A percentile compares a stretch with the other conserved stretches of the same genome.
Conservation (phyloP, 1,140 invertebrate species). For the Harpegnathos saltator region DNA sequence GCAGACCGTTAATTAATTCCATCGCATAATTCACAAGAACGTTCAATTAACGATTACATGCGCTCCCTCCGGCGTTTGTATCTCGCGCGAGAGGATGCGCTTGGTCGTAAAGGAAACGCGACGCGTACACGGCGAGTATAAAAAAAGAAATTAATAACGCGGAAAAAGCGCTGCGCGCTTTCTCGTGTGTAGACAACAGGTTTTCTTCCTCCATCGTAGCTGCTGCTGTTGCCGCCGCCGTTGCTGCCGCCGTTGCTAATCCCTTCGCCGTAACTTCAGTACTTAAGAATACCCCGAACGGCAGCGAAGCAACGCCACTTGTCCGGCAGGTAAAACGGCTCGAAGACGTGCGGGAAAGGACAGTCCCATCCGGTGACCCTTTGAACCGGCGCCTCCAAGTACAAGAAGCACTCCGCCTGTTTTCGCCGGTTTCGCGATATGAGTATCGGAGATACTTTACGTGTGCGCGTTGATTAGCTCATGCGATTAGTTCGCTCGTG, state of each 20-base stretch:
- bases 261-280: slow-evolving; percentile 24
- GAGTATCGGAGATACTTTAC: neutral
- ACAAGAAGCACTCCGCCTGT: slow-evolving; percentile 96
- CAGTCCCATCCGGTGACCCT: slow-evolving; percentile 99
- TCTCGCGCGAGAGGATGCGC: too few species aligned
- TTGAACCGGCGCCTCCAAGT: slow-evolving; percentile 96
- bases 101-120: too few species aligned
- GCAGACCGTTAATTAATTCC: too few species aligned
- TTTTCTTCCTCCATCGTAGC: neutral
- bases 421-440: slow-evolving; percentile 6
- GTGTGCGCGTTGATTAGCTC: neutral
- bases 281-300: slow-evolving; percentile 87
- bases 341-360: slow-evolving; percentile 98
- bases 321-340: slow-evolving; percentile 97
- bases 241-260: slow-evolving; percentile 14
- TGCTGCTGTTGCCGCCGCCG: neutral
- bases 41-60: too few species aligned
- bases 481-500: slow-evolving; percentile 2
- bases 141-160: slow-evolving; percentile 67
- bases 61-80: too few species aligned
- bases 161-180: slow-evolving; percentile 21
- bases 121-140: slow-evolving; percentile 10
- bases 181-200: slow-evolving; percentile 22
- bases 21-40: too few species aligned
- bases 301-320: slow-evolving; percentile 96